phyloP scores from a whole-genome alignment of 2,888 invertebrate species.

The Cyrtodaria siliqua region DNA sequence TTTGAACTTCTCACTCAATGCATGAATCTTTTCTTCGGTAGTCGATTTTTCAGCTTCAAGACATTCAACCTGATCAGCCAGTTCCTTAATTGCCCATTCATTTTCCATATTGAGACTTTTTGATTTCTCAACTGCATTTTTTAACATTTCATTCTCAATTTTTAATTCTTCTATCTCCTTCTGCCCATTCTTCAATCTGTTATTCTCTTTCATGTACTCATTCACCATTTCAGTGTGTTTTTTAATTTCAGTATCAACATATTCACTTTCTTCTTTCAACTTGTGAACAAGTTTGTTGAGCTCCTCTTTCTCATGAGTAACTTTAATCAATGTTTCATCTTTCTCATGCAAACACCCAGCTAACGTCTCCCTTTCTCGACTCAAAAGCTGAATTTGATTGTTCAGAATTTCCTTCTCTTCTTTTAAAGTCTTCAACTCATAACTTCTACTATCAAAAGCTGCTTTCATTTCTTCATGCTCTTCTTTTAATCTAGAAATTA shows the following conservation, averaged over 20 bases:
- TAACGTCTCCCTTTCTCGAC: background rate
- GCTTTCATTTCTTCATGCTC: background rate
- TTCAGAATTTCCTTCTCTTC: slow-evolving; percentile 19
- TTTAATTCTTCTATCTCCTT: slow-evolving; percentile 42
- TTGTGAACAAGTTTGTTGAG: background rate
- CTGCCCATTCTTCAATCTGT: slow-evolving; percentile 4
- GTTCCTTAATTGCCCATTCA: slow-evolving; percentile 56
- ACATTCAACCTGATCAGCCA: slow-evolving; percentile 45
- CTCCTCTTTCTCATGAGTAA: too few relatives aligned
- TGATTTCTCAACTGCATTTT: slow-evolving; percentile 31
- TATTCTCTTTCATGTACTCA: slow-evolving; percentile 25
- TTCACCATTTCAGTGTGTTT: slow-evolving; percentile 8
- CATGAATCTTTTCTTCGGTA: background rate
- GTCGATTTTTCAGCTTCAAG: slow-evolving; percentile 33
- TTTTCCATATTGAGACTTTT: slow-evolving; percentile 57
- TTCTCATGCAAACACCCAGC: background rate
- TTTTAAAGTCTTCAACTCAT: background rate
- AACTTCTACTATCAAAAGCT: background rate
- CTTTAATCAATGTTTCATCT: too few relatives aligned
- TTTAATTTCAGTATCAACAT: background rate
- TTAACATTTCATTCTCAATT: slow-evolving; percentile 40
- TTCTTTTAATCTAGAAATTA: background rate
- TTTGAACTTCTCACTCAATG: too few relatives aligned
- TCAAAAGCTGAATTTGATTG: background rate
- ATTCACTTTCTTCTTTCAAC: background rate